Evolutionary conservation across 1,140 invertebrate genomes (phyloP).

Genomic region (Agraylea sexmaculata): DNA sequence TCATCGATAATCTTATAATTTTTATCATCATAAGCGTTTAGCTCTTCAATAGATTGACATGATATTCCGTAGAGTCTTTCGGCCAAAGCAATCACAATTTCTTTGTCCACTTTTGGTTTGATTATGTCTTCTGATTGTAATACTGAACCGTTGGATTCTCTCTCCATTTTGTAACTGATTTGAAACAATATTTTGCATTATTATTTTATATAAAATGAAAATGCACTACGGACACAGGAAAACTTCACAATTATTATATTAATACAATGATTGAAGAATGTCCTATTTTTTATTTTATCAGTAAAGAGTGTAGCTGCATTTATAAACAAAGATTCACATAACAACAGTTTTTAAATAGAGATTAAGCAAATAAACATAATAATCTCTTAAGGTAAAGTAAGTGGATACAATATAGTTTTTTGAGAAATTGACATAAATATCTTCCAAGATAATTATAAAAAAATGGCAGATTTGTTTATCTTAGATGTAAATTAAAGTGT

Average conservation of each 20-base stretch:
- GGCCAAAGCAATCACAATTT: conserved; percentile 43
- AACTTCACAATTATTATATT: too few species aligned
- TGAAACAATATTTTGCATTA: neutral
- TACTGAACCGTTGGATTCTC: neutral
- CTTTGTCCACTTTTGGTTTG: conserved; percentile 43
- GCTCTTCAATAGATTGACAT: conserved; percentile 47
- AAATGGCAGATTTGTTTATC: too few species aligned
- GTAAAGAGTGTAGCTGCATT: neutral
- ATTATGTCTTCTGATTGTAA: conserved; percentile 49
- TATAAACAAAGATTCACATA: neutral
- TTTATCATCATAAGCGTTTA: conserved; percentile 73
- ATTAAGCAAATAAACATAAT: neutral
- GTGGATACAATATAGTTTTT: too few species aligned
- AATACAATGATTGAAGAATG: too few species aligned
- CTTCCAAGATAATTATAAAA: too few species aligned
- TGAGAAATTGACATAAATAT: too few species aligned
- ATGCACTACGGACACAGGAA: too few species aligned
- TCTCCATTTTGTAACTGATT: neutral
- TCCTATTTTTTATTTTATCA: conserved; percentile 4
- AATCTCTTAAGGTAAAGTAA: too few species aligned
- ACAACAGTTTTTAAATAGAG: neutral
- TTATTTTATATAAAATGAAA: too few species aligned
- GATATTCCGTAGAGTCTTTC: conserved; percentile 57
- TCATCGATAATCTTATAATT: conserved; percentile 51
- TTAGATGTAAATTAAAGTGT: too few species aligned